Percentiles rank a stretch among this genome's conserved stretches.
phyloP scores from a whole-genome alignment of 2,113 vertebrate genomes.

The Marcusenius ussheri region DNA sequence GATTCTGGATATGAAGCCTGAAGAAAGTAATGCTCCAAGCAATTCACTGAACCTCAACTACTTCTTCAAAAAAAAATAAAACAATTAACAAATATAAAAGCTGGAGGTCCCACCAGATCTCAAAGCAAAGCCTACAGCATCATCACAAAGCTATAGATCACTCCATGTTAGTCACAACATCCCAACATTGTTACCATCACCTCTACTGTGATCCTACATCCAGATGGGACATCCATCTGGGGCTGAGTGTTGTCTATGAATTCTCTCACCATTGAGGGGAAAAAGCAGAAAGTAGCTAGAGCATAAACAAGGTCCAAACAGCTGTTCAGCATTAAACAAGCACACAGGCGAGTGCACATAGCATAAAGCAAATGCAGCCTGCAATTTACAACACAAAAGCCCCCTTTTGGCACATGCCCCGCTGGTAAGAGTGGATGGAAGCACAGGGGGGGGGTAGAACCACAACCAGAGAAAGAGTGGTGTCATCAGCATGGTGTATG shows the following conservation, averaged over 20 bases:
- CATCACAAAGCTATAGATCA: not conserved
- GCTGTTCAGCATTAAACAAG: constrained; percentile 8
- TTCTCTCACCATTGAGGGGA: not conserved
- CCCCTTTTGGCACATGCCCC: not conserved
- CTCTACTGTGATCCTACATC: not conserved
- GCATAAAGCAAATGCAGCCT: not conserved
- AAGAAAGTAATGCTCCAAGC: not conserved
- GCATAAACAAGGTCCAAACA: not conserved
- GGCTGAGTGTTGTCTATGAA: not conserved
- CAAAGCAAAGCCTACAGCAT: not conserved
- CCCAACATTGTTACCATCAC: not conserved
- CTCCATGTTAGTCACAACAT: not conserved
- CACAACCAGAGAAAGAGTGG: not conserved
- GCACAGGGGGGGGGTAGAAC: not conserved
- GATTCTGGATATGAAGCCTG: not conserved
- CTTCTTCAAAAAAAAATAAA: not conserved
- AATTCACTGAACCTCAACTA: not conserved
- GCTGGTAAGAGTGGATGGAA: not conserved
- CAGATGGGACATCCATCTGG: not conserved
- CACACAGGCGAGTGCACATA: not conserved
- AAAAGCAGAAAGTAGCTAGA: not conserved
- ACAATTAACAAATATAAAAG: not conserved
- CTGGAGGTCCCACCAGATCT: not conserved
- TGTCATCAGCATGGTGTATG: not conserved
- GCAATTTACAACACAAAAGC: constrained; percentile 4